These are phyloP conservation scores for Odontomyia ornata DNA, from an alignment of 2,888 invertebrate species.

Conservation along the genomic window DNA sequence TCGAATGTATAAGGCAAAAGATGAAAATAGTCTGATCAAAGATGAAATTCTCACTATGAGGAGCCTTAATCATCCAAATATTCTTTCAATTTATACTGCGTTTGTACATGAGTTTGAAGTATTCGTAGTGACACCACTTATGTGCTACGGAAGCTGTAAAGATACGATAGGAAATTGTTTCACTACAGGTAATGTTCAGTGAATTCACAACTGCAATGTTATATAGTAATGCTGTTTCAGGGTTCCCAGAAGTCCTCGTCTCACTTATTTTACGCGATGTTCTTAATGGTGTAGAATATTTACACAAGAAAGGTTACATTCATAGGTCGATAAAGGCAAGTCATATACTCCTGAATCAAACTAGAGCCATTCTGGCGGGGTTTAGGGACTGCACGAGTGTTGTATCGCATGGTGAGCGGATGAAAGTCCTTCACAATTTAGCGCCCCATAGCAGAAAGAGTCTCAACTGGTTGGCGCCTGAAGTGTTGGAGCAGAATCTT, in stretches of 20 bases:
- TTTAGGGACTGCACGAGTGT: conserved; percentile 81
- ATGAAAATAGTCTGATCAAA: conserved; percentile 69
- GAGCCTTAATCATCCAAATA: conserved; percentile 81
- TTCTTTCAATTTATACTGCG: conserved; percentile 77
- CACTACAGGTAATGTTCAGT: conserved; percentile 58
- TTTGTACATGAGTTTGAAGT: conserved; percentile 83
- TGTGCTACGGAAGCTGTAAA: conserved; percentile 85
- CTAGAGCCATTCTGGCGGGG: conserved; percentile 77
- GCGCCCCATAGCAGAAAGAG: conserved; percentile 71
- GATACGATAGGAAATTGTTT: conserved; percentile 82
- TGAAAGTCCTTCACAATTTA: conserved; percentile 76
- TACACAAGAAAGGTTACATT: conserved; percentile 84
- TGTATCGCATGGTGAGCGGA: conserved; percentile 75
- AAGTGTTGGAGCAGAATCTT: conserved; percentile 87
- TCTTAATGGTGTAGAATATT: conserved; percentile 81
- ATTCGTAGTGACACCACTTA: conserved; percentile 81
- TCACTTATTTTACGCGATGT: conserved; percentile 82
- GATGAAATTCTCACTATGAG: conserved; percentile 81
- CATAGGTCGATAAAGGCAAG: conserved; percentile 87
- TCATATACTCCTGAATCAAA: conserved; percentile 80
- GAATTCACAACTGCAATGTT: no score
- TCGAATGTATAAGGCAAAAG: conserved; percentile 75
- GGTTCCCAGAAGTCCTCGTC: conserved; percentile 84
- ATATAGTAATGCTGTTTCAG: conserved; percentile 62
- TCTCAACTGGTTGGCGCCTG: conserved; percentile 92